phyloP scores from a whole-genome alignment of 2,888 invertebrate species.

The Trichopoda pennipes region DNA sequence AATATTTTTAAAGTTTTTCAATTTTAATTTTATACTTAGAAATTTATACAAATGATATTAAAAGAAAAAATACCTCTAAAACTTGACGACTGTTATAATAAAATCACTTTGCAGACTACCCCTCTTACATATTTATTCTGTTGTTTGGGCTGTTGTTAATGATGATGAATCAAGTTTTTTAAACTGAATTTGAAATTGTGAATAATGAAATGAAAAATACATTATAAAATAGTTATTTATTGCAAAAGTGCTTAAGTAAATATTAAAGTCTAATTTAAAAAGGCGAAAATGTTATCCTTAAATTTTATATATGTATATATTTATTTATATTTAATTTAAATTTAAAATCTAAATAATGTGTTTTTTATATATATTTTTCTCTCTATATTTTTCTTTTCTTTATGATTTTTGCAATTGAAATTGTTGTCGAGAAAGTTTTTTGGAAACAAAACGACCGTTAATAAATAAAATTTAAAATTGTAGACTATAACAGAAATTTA shows the following conservation, averaged over 20 bases:
- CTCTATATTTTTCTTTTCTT: background rate
- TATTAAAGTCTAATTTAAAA: background rate
- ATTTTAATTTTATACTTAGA: too few species aligned
- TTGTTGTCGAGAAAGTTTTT: background rate
- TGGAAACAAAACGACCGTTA: constrained; percentile 37
- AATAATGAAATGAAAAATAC: constrained; percentile 16
- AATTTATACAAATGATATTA: too few species aligned
- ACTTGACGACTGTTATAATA: too few species aligned
- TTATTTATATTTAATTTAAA: background rate
- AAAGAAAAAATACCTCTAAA: too few species aligned
- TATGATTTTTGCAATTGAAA: constrained; percentile 1
- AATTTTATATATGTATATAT: background rate
- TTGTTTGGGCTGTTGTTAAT: constrained; percentile 40
- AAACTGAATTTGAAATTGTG: background rate
- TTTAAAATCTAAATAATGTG: background rate
- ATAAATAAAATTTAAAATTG: constrained; percentile 29
- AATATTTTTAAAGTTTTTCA: too few species aligned
- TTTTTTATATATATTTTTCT: too few species aligned
- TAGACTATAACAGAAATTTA: constrained; percentile 41
- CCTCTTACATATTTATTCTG: constrained; percentile 15
- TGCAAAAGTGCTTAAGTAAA: background rate
- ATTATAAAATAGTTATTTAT: constrained; percentile 4
- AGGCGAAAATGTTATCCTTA: background rate
- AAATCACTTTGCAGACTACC: background rate
- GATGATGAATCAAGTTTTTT: constrained; percentile 47